Evolutionary conservation across 2,888 invertebrate genomes (phyloP).

Genomic region (Cheilosia soror): DNA sequence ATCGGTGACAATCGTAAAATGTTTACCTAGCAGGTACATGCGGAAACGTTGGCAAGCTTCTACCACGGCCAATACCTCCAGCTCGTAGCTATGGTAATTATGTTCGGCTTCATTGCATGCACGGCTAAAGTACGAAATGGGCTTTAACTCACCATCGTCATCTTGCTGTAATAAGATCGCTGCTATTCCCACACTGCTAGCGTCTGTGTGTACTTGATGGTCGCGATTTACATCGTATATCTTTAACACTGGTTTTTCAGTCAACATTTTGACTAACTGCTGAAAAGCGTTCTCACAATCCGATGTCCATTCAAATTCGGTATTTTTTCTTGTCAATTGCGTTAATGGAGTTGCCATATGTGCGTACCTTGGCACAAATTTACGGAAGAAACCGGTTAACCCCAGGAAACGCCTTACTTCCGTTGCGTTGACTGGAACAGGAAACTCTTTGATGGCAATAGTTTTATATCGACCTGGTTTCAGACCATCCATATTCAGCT

Average conservation of each 20-base stretch:
- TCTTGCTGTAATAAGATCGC: constrained; percentile 21
- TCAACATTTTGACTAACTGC: constrained; percentile 15
- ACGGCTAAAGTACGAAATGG: constrained; percentile 2
- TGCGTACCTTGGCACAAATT: constrained; percentile 77
- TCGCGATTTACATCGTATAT: constrained; percentile 52
- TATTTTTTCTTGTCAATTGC: constrained; percentile 53
- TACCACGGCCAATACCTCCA: background rate
- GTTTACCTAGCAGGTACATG: background rate
- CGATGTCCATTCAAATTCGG: constrained; percentile 53
- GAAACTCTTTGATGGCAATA: constrained; percentile 74
- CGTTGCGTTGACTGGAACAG: constrained; percentile 75
- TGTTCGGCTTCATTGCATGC: background rate
- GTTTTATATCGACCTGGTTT: constrained; percentile 77
- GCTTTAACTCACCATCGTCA: background rate
- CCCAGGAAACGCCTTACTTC: constrained; percentile 78
- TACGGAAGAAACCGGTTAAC: constrained; percentile 78
- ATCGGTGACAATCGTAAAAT: background rate
- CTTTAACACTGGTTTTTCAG: constrained; percentile 41
- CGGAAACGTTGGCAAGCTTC: background rate
- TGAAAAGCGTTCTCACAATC: constrained; percentile 51
- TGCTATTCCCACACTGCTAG: no score
- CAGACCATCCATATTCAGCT: constrained; percentile 76
- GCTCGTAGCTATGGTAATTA: background rate
- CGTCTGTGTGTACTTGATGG: constrained; percentile 33
- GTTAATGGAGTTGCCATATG: constrained; percentile 76